Percentiles rank a stretch among this genome's conserved stretches.
These are phyloP conservation scores for Erpobdella octoculata DNA, from an alignment of 2,888 invertebrate genomes.

Conservation along the genomic window DNA sequence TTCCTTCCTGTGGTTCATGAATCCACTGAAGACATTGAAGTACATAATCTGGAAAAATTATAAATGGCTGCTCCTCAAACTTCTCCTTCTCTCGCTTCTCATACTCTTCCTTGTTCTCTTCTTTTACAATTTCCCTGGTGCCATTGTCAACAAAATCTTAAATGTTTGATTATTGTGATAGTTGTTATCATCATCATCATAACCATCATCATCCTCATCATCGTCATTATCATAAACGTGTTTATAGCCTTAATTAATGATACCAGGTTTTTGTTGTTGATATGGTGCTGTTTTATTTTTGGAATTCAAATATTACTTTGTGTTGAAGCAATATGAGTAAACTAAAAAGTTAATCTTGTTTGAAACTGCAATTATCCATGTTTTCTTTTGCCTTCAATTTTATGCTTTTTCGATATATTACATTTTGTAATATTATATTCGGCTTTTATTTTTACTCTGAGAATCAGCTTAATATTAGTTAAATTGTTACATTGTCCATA, in stretches of 20 bases:
- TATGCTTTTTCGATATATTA: no score
- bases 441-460: no score
- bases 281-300: no score
- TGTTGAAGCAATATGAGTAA: no score
- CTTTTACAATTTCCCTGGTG: slow-evolving; percentile 36
- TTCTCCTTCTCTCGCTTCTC: slow-evolving; percentile 33
- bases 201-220: no score
- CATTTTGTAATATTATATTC: no score
- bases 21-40: slow-evolving; percentile 37
- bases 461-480: no score
- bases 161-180: slow-evolving; percentile 18
- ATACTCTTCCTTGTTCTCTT: slow-evolving; percentile 35
- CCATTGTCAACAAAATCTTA: slow-evolving; percentile 32
- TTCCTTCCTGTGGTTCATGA: slow-evolving; percentile 40
- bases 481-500: no score
- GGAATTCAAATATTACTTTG: no score
- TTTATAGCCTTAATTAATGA: not conserved
- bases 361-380: no score
- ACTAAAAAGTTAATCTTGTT: no score
- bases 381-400: no score
- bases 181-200: not conserved
- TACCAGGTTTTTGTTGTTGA: not conserved
- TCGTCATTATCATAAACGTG: not conserved
- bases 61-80: slow-evolving; percentile 38
- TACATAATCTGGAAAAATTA: slow-evolving; percentile 39